Evolutionary conservation across 2,888 invertebrate genomes (phyloP).

Genomic region (Branchipolynoe longqiensis): DNA sequence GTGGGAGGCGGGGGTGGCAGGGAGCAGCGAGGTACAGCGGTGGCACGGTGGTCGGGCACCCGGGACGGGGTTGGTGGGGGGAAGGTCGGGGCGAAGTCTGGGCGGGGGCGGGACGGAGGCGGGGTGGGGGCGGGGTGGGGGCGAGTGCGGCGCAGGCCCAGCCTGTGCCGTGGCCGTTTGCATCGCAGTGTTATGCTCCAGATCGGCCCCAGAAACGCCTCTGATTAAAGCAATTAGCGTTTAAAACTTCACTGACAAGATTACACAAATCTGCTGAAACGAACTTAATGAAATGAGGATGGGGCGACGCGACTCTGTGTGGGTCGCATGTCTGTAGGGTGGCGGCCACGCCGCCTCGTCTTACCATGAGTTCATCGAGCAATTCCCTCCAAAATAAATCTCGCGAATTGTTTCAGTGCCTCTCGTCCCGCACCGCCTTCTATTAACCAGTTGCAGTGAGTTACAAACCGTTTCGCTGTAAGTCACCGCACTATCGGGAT

Average conservation of each 20-base stretch:
- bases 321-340: background rate
- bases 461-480: too few species aligned
- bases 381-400: too few species aligned
- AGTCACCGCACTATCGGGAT: too few species aligned
- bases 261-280: constrained; percentile 38
- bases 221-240: constrained; percentile 42
- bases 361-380: too few species aligned
- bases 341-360: too few species aligned
- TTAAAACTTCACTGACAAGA: constrained; percentile 25
- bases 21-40: background rate
- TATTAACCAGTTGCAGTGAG: too few species aligned
- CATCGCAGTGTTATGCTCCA: background rate
- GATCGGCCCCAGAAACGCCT: background rate
- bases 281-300: constrained; percentile 36
- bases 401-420: too few species aligned
- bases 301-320: background rate
- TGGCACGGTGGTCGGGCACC: too few species aligned
- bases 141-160: background rate
- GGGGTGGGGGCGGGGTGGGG: background rate
- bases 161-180: background rate
- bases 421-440: too few species aligned
- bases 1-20: background rate
- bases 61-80: background rate
- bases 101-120: background rate
- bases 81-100: background rate